These are phyloP conservation scores for Slavum lentiscoides DNA, from an alignment of 2,888 invertebrate genomes.

Conservation along the genomic window DNA sequence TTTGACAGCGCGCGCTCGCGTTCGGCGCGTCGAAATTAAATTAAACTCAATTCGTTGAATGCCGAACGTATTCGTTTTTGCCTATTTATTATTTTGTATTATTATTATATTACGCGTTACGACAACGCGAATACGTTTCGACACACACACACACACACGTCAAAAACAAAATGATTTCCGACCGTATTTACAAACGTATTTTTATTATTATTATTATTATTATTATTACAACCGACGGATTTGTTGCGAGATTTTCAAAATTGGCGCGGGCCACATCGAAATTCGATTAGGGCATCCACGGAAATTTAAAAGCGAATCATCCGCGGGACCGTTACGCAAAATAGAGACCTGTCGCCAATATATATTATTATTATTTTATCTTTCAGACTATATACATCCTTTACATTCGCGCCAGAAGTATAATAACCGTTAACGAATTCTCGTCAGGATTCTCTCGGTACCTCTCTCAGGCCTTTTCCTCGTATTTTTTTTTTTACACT, in stretches of 20 bases:
- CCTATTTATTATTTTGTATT: background rate
- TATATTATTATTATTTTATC: background rate
- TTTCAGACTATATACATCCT: background rate
- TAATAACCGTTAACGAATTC: conserved; percentile 40
- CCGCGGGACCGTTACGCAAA: background rate
- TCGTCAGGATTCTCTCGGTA: conserved; percentile 22
- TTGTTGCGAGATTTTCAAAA: no score
- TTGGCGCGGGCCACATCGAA: no score
- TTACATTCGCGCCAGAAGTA: background rate
- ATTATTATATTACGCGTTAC: background rate
- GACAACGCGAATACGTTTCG: background rate
- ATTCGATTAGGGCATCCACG: no score
- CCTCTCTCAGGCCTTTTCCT: background rate
- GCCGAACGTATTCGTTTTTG: no score
- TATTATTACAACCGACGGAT: no score
- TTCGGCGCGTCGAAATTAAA: background rate
- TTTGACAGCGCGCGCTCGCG: no score
- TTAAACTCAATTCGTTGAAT: background rate
- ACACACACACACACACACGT: background rate
- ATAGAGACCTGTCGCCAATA: background rate
- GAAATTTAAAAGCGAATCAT: no score
- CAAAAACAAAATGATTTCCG: background rate
- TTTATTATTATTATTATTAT: no score
- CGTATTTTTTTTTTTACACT: conserved; percentile 30
- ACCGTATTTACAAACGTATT: no score